Conservation (phyloP, 2,113 vertebrate species). For the Ochotona curzoniae region DNA sequence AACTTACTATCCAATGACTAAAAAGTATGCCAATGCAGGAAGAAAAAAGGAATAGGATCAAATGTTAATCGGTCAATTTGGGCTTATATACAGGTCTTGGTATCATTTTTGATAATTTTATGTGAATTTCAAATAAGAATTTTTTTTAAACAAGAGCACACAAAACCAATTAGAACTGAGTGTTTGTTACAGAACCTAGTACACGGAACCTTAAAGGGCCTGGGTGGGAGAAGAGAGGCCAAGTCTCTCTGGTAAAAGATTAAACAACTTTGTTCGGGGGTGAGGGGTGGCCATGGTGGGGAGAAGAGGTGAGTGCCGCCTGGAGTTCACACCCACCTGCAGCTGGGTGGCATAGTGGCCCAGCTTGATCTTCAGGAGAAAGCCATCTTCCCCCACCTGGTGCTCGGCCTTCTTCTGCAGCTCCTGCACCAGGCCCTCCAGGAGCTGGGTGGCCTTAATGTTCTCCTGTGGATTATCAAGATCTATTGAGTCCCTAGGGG, state of each 20-base stretch:
- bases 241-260: not conserved
- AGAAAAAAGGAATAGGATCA: not conserved
- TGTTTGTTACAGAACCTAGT: not conserved
- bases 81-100: not conserved
- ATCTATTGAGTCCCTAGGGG: slow-evolving; percentile 95
- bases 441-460: slow-evolving; percentile 93
- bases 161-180: not conserved
- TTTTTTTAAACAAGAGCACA: not conserved
- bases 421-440: slow-evolving; percentile 97
- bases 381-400: slow-evolving; percentile 97
- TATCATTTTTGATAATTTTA: not conserved
- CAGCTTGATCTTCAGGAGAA: slow-evolving; percentile 98
- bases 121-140: not conserved
- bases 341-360: slow-evolving; percentile 98
- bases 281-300: not conserved
- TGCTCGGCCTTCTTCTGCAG: slow-evolving; percentile 99
- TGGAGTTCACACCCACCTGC: slow-evolving; percentile 86
- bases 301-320: slow-evolving; percentile 39
- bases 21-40: not conserved
- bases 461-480: slow-evolving; percentile 98
- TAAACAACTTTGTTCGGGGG: too few species aligned
- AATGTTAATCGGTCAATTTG: not conserved
- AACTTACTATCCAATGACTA: not conserved
- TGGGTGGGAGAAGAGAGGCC: not conserved
- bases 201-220: not conserved